A percentile compares a stretch with the other conserved stretches of the same genome.
phyloP scores from a whole-genome alignment of 1,140 invertebrate genomes.

The Globodera rostochiensis region DNA sequence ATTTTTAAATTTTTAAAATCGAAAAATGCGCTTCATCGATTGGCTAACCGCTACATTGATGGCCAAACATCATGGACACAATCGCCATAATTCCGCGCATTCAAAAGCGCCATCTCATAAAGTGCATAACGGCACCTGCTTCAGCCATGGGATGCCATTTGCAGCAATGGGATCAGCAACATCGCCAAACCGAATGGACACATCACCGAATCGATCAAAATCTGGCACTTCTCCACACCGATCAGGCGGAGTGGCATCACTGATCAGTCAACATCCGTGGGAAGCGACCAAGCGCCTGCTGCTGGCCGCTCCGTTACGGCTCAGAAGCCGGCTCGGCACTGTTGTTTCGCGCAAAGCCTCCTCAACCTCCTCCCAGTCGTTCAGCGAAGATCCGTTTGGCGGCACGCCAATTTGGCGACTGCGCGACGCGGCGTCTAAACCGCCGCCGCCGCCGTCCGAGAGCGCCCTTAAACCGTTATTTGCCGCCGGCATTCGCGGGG shows the following conservation, averaged over 20 bases:
- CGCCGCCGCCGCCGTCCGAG: neutral
- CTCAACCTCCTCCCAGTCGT: neutral
- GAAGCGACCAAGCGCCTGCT: conserved; percentile 26
- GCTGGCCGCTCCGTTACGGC: neutral
- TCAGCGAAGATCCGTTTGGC: conserved; percentile 14
- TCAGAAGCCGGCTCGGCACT: neutral
- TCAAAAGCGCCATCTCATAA: neutral
- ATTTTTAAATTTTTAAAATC: neutral
- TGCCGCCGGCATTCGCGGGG: neutral
- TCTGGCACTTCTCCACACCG: neutral
- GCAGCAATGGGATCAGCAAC: neutral
- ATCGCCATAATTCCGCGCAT: conserved; percentile 9
- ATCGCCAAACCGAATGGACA: neutral
- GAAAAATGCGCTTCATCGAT: conserved; percentile 19
- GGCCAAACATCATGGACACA: neutral
- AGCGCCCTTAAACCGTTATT: neutral
- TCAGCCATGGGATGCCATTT: neutral
- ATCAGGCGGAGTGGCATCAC: neutral
- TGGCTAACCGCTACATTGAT: neutral
- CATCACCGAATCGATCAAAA: neutral
- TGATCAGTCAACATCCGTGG: conserved; percentile 11
- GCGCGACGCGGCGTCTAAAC: neutral
- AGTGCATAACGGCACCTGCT: neutral
- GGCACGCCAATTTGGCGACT: conserved; percentile 6
- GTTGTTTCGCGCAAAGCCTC: neutral